Evolutionary conservation across 2,797 vertebrate species (phyloP), one percentile per base, ranked within the genome.

Genomic region (Euphonia xanthogaster): DNA sequence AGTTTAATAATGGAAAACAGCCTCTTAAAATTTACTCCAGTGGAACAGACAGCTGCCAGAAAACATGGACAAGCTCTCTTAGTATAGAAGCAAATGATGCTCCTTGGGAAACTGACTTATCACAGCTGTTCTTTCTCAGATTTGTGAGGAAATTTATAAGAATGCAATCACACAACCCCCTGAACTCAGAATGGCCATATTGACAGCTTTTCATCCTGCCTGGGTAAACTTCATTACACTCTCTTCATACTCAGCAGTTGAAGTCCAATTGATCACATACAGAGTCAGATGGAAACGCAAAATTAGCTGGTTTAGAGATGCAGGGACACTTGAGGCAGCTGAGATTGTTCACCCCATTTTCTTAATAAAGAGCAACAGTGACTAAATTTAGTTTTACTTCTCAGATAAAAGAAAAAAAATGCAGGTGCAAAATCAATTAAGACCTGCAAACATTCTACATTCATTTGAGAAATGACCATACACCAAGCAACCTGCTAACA

Each of bases 161-260:
- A 74, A 72, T 22, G 60, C 11, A 40, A 40, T 68, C 21, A 25
- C 47, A 58, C 18, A 84, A 51, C 6, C 27, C 18, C 12, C 28
- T 57, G 48, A 85, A 77, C 24, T 85, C 57, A 71, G 50, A 88
- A 77, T 33, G 65, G 18, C 42, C 35, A 39, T 16, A 73, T 77
- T 50, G 68, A 66, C 66, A 83, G 39, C 63, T 50, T 86, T 81
- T 62, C 51, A 63, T 85, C 47, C 66, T 77, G 71, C 37, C 45
- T 60, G 44, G 45, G 50, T 76, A 91, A 95, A 92, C n/a, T 48
- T 78, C 55, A 95, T 94, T 82, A 62, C 68, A 75, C 15, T 79
- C 47, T 25, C n/a, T 80, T 73, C 51, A 82, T 35, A 72, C 13
- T 54, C 37, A 83, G 35, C 24, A 61, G 9, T 66, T 66, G 55